Conservation (phyloP, 2,888 invertebrate genomes). For the Formica aserva region DNA sequence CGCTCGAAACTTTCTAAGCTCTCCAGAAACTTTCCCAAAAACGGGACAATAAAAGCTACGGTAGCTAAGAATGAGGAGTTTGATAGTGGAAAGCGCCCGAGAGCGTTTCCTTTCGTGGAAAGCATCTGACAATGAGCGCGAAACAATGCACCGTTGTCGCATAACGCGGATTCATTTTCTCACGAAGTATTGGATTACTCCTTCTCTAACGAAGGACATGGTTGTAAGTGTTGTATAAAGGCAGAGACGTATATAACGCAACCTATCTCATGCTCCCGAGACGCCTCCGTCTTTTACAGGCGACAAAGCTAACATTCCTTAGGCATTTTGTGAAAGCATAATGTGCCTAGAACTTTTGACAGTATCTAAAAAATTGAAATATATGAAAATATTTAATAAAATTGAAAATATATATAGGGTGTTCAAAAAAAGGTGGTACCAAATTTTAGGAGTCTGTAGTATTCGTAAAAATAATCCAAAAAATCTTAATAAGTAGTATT, state of each 20-base stretch:
- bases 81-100: slow-evolving; percentile 28
- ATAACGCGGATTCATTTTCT: slow-evolving; percentile 35
- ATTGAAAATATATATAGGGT: background rate
- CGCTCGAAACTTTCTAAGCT: background rate
- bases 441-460: no score
- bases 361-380: background rate
- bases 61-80: background rate
- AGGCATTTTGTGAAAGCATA: background rate
- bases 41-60: background rate
- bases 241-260: slow-evolving; percentile 53
- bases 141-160: slow-evolving; percentile 27
- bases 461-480: no score
- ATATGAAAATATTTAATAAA: background rate
- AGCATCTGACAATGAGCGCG: slow-evolving; percentile 40
- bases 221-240: slow-evolving; percentile 43
- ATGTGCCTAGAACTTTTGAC: background rate
- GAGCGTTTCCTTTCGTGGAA: slow-evolving; percentile 43
- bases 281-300: slow-evolving; percentile 62
- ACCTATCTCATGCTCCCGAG: slow-evolving; percentile 60
- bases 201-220: slow-evolving; percentile 28
- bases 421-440: no score
- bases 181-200: slow-evolving; percentile 33
- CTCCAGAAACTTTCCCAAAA: slow-evolving; percentile 25
- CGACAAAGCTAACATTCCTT: background rate
- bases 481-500: no score